These are phyloP conservation scores for Melanostoma scalare DNA, from an alignment of 2,888 invertebrate genomes.

Conservation along the genomic window DNA sequence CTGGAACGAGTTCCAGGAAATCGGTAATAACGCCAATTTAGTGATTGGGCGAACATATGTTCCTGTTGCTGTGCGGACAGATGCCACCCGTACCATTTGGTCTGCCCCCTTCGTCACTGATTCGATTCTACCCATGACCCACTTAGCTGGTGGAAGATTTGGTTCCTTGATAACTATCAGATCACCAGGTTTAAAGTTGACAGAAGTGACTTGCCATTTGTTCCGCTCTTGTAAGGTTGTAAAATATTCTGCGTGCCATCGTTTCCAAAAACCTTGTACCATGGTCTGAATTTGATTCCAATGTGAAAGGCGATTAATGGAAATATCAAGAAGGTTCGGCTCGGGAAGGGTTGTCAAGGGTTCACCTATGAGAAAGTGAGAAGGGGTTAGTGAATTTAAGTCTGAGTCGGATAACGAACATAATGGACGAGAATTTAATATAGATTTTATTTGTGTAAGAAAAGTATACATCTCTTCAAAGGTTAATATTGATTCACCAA, in stretches of 20 bases:
- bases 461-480: constrained; percentile 59
- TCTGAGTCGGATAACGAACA: constrained; percentile 42
- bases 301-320: constrained; percentile 24
- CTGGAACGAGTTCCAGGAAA: constrained; percentile 30
- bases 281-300: constrained; percentile 54
- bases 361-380: constrained; percentile 61
- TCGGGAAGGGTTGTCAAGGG: constrained; percentile 39
- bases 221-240: constrained; percentile 45
- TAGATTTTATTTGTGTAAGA: constrained; percentile 49
- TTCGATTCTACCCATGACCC: constrained; percentile 19
- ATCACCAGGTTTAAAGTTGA: constrained; percentile 28
- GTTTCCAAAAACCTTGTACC: constrained; percentile 65
- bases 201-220: constrained; percentile 48
- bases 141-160: constrained; percentile 33
- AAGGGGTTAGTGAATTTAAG: constrained; percentile 47
- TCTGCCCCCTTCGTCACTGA: constrained; percentile 10
- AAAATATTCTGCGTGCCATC: constrained; percentile 58
- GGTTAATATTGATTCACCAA: constrained; percentile 14
- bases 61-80: neutral
- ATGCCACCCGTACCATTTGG: constrained; percentile 8
- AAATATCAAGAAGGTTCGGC: constrained; percentile 28
- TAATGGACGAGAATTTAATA: constrained; percentile 56
- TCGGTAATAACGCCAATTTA: constrained; percentile 10
- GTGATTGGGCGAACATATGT: constrained; percentile 12
- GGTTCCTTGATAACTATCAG: constrained; percentile 31